phyloP scores from a whole-genome alignment of 2,113 vertebrate genomes.

The Ascaphus truei region DNA sequence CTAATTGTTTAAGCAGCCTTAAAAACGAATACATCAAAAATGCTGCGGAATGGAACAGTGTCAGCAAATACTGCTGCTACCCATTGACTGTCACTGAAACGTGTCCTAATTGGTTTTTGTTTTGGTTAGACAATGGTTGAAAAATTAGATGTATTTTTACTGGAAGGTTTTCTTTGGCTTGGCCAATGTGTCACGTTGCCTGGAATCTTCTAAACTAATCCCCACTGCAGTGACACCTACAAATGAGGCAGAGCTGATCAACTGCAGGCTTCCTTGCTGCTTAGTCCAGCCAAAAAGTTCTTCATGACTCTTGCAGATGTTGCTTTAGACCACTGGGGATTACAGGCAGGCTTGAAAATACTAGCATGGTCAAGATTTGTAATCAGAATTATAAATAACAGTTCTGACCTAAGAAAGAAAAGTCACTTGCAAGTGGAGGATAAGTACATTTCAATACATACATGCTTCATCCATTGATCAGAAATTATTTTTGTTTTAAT shows the following conservation, averaged over 20 bases:
- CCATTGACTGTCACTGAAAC: neutral
- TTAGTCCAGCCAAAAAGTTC: constrained; percentile 39
- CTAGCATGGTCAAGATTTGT: neutral
- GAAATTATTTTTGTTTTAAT: too few relatives aligned
- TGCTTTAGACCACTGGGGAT: constrained; percentile 43
- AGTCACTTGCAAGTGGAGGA: too few relatives aligned
- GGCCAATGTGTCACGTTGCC: constrained; percentile 15
- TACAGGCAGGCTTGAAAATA: constrained; percentile 40
- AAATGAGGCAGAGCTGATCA: constrained; percentile 41
- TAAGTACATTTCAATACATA: too few relatives aligned
- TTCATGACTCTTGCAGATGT: constrained; percentile 45
- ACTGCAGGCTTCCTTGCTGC: constrained; percentile 32
- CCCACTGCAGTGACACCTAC: constrained; percentile 33
- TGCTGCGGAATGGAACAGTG: constrained; percentile 7
- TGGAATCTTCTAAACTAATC: constrained; percentile 32
- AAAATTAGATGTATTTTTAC: constrained; percentile 34
- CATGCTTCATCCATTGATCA: too few relatives aligned
- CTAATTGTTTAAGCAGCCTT: constrained; percentile 11
- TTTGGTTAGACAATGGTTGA: constrained; percentile 26
- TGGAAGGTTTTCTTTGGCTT: constrained; percentile 30
- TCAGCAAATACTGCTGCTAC: neutral
- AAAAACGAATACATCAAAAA: constrained; percentile 5
- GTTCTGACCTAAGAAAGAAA: too few relatives aligned
- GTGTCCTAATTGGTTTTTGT: constrained; percentile 9
- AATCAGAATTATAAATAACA: constrained; percentile 40